phyloP scores from a whole-genome alignment of 2,113 vertebrate species.

The Sitta europaea region DNA sequence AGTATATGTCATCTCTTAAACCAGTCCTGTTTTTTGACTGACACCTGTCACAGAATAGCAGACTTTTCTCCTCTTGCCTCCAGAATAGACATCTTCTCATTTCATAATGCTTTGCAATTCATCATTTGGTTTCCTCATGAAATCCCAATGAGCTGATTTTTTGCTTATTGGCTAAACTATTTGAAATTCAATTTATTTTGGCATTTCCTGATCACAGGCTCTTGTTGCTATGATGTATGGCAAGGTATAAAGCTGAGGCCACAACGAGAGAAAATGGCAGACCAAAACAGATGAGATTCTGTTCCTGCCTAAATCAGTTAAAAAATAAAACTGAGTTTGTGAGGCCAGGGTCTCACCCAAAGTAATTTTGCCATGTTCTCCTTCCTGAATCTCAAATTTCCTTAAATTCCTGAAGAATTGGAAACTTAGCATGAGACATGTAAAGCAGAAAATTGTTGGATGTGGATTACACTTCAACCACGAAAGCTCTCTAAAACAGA shows the following conservation, averaged over 20 bases:
- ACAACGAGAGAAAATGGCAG: background rate
- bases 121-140: background rate
- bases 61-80: background rate
- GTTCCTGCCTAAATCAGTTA: background rate
- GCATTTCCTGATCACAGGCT: background rate
- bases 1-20: background rate
- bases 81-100: background rate
- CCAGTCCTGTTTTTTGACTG: background rate
- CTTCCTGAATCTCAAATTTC: background rate
- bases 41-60: background rate
- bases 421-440: background rate
- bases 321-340: background rate
- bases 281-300: background rate
- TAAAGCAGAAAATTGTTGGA: background rate
- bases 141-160: background rate
- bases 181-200: background rate
- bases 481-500: background rate
- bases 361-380: fast-evolving
- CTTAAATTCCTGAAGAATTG: background rate
- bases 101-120: background rate
- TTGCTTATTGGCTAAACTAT: background rate
- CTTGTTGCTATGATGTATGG: background rate
- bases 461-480: background rate
- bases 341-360: background rate
- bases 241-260: background rate